phyloP scores from a whole-genome alignment of 2,797 vertebrate genomes.

The Thunnus albacares region DNA sequence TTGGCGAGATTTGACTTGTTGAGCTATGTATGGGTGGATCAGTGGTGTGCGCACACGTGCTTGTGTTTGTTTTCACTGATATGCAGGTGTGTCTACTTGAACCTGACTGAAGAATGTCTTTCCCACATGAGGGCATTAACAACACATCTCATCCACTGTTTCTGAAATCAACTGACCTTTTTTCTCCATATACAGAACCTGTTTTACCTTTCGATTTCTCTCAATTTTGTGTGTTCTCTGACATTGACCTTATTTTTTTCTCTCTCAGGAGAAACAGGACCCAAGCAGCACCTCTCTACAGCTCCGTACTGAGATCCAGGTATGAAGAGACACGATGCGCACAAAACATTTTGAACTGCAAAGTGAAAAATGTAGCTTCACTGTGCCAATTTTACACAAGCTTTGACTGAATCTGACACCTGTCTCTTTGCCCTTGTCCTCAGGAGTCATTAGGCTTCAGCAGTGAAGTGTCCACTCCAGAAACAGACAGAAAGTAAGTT shows the following conservation, averaged over 20 bases:
- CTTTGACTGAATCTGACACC: conserved; percentile 3
- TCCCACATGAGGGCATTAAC: conserved; percentile 38
- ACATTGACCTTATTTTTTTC: conserved; percentile 5
- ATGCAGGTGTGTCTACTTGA: conserved; percentile 54
- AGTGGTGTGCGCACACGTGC: conserved; percentile 40
- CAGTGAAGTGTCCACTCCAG: conserved; percentile 94
- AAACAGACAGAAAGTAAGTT: conserved; percentile 96
- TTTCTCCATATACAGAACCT: not conserved
- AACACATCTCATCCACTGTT: conserved; percentile 13
- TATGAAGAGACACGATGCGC: conserved; percentile 71
- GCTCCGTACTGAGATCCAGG: conserved; percentile 95
- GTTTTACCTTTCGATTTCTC: conserved; percentile 1
- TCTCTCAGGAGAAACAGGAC: conserved; percentile 92
- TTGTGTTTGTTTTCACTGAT: conserved; percentile 59
- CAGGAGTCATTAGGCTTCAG: conserved; percentile 96
- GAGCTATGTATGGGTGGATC: not conserved
- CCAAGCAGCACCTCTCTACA: conserved; percentile 91
- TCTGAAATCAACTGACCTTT: conserved; percentile 28
- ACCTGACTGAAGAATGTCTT: conserved; percentile 17
- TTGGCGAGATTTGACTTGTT: conserved; percentile 31
- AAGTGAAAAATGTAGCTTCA: not conserved
- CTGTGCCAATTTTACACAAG: too few relatives aligned
- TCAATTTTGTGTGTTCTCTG: not conserved
- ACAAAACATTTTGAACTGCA: not conserved
- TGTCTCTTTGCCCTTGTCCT: conserved; percentile 36